Conservation (phyloP, 2,888 invertebrate genomes). For the Erynnis tages region DNA sequence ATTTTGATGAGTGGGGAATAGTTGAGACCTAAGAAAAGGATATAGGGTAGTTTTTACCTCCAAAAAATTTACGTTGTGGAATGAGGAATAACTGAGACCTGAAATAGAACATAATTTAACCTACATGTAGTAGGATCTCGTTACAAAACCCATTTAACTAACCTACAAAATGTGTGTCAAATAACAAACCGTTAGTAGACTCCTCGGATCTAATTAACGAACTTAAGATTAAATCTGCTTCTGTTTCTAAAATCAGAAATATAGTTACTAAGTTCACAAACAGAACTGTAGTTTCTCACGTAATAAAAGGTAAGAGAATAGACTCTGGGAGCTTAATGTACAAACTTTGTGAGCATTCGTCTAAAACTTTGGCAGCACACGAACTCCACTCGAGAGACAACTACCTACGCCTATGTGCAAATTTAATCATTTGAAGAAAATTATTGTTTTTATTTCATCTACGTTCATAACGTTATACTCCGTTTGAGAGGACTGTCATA, state of each 20-base stretch:
- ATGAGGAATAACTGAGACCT: too few relatives aligned
- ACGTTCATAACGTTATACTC: too few relatives aligned
- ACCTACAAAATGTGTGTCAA: too few relatives aligned
- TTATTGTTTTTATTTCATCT: too few relatives aligned
- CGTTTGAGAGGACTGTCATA: too few relatives aligned
- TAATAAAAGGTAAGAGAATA: slow-evolving; percentile 43
- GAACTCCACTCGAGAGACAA: slow-evolving; percentile 47
- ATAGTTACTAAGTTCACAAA: slow-evolving; percentile 40
- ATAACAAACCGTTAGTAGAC: not conserved
- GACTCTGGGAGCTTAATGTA: slow-evolving; percentile 55
- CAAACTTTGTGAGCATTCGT: slow-evolving; percentile 67
- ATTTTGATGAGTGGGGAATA: too few relatives aligned
- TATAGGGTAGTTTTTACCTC: too few relatives aligned
- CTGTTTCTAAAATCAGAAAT: slow-evolving; percentile 4
- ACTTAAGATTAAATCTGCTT: not conserved
- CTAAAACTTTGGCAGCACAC: slow-evolving; percentile 66
- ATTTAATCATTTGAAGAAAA: slow-evolving; percentile 1
- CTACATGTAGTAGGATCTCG: too few relatives aligned
- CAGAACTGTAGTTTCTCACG: slow-evolving; percentile 47
- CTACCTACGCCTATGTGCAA: slow-evolving; percentile 18
- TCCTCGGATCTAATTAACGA: not conserved
- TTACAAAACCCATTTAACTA: too few relatives aligned
- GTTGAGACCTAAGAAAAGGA: too few relatives aligned
- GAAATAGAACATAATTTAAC: too few relatives aligned
- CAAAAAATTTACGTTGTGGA: too few relatives aligned